Conservation (phyloP, 2,888 invertebrate species). For the Tetanocera ferruginea region DNA sequence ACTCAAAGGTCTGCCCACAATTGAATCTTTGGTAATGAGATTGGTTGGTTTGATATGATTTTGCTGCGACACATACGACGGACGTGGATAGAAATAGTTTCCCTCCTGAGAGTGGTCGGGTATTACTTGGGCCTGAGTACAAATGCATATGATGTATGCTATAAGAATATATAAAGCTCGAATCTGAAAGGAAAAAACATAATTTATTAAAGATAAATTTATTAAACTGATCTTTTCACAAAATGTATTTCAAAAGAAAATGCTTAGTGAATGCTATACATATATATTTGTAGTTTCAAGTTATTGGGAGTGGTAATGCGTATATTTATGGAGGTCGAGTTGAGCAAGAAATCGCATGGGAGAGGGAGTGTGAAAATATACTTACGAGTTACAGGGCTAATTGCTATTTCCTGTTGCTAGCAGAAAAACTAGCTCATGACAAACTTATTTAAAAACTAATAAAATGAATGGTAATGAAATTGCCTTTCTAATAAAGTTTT, state of each 20-base stretch:
- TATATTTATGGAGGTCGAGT: too few species aligned
- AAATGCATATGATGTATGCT: neutral
- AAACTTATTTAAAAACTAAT: too few species aligned
- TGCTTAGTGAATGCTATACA: too few species aligned
- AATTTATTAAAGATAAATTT: neutral
- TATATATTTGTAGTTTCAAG: too few species aligned
- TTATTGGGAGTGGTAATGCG: too few species aligned
- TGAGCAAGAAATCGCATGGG: too few species aligned
- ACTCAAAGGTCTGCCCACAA: conserved; percentile 43
- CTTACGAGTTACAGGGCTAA: too few species aligned
- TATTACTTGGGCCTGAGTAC: conserved; percentile 3
- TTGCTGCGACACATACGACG: conserved; percentile 22
- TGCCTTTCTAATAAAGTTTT: too few species aligned
- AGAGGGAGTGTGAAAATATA: too few species aligned
- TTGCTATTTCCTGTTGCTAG: too few species aligned
- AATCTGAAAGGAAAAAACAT: conserved; percentile 26
- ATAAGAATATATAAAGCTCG: neutral
- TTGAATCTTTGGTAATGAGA: conserved; percentile 43
- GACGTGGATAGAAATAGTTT: conserved; percentile 43
- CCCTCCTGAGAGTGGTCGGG: conserved; percentile 37
- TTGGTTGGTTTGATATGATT: conserved; percentile 45
- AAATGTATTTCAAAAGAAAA: neutral
- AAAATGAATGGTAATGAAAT: too few species aligned
- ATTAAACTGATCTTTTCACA: neutral
- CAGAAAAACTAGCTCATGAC: too few species aligned